Evolutionary conservation across 1,140 invertebrate genomes (phyloP), one percentile per base, ranked within the genome.

Genomic region (Nautilus pompilius): DNA sequence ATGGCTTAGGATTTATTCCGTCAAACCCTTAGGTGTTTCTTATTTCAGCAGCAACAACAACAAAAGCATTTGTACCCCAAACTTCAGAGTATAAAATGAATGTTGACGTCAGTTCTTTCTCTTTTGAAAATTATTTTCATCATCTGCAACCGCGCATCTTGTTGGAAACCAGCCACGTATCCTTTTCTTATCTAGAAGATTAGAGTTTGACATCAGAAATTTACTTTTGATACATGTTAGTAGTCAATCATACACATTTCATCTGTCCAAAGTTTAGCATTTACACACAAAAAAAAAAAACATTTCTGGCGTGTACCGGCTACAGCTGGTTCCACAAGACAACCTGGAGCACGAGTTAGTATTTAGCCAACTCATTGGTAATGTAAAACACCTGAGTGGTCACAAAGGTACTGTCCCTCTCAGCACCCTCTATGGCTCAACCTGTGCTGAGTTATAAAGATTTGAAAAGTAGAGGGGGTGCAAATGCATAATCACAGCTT

Each of bases 121-220:
- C n/a, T n/a, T n/a, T n/a, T n/a, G n/a, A n/a, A n/a, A n/a, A n/a
- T n/a, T n/a, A n/a, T n/a, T n/a, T n/a, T n/a, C n/a, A n/a, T n/a
- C n/a, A n/a, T n/a, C n/a, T n/a, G n/a, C n/a, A n/a, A n/a, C 62
- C 22, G 69, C 91, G 80, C 89, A 89, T 58, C 83, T 83, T 49
- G 90, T 84, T 59, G 93, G 93, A 83, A 96, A 93, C 93, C 93
- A 95, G n/a, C 93, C 93, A 63, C 83, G 74, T 46, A 70, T 49
- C 53, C 67, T 59, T 13, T 67, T 62, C 32, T 66, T 66, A n/a
- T 58, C 69, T 88, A 58, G 36, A 68, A 58, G 65, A 62, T 60
- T 63, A 28, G 17, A 32, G 62, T 24, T 59, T 32, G 17, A 46
- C 13, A 8, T 58, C n/a, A 49, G 29, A 8, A 22, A 30, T 22